A percentile compares a stretch with the other conserved stretches of the same genome.
Evolutionary conservation across 2,113 vertebrate species (phyloP).

Genomic region (Paratilapia polleni): DNA sequence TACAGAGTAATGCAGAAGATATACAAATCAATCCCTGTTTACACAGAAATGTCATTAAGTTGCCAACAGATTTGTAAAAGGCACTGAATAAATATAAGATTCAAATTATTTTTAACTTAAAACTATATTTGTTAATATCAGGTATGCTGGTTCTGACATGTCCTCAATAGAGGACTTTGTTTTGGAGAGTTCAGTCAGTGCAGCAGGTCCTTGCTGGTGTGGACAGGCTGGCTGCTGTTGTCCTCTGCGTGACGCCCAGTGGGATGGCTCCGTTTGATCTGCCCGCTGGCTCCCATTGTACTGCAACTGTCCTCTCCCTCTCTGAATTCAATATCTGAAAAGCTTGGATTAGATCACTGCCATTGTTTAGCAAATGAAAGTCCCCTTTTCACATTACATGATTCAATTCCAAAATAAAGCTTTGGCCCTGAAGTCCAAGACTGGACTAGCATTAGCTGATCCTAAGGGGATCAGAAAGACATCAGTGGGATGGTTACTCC

Average conservation of each 20-base stretch:
- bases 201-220: constrained; percentile 44
- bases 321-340: constrained; percentile 57
- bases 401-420: constrained; percentile 42
- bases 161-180: constrained; percentile 70
- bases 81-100: background rate
- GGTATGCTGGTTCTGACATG: background rate
- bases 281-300: constrained; percentile 68
- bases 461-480: constrained; percentile 37
- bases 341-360: constrained; percentile 59
- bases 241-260: constrained; percentile 56
- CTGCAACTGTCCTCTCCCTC: constrained; percentile 15
- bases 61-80: background rate
- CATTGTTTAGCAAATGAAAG: constrained; percentile 63
- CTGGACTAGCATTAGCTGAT: constrained; percentile 10
- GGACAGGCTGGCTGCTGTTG: constrained; percentile 64
- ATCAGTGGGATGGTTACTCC: constrained; percentile 48
- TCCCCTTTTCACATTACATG: constrained; percentile 24
- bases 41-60: background rate
- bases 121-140: background rate
- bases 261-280: constrained; percentile 66
- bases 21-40: background rate
- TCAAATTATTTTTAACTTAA: background rate
- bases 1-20: background rate
- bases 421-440: background rate
- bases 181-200: constrained; percentile 22